Evolutionary conservation across 2,888 invertebrate genomes (phyloP).

Genomic region (Hecatera dysodea): DNA sequence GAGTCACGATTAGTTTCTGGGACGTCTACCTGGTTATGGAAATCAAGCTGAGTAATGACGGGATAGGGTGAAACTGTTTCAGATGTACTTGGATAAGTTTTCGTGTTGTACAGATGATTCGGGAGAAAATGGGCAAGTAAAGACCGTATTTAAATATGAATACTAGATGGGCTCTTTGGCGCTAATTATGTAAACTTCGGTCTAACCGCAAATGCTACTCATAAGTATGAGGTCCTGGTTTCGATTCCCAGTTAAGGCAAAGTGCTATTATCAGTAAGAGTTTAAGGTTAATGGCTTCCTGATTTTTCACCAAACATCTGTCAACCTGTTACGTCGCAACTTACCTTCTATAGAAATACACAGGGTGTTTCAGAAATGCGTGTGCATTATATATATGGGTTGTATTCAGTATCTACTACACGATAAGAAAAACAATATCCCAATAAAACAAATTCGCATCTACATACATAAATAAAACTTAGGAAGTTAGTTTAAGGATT

Average conservation of each 20-base stretch:
- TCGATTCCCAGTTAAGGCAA: too few species aligned
- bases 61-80: conserved; percentile 26
- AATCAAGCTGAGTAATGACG: conserved; percentile 25
- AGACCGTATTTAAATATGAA: not conserved
- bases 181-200: not conserved
- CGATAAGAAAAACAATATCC: too few species aligned
- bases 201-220: not conserved
- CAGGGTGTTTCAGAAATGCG: not conserved
- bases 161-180: not conserved
- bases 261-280: too few species aligned
- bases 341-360: not conserved
- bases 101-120: conserved; percentile 17
- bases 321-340: not conserved
- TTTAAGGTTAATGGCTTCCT: too few species aligned
- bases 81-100: conserved; percentile 22
- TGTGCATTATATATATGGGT: too few species aligned
- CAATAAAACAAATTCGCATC: too few species aligned
- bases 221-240: not conserved
- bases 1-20: conserved; percentile 57
- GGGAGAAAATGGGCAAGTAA: not conserved
- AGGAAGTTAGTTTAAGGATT: too few species aligned
- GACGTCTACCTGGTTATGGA: conserved; percentile 50
- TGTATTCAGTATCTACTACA: too few species aligned
- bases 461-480: too few species aligned
- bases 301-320: conserved; percentile 8